phyloP scores from a whole-genome alignment of 23 tunicate species.

The Ascidia mentula region DNA sequence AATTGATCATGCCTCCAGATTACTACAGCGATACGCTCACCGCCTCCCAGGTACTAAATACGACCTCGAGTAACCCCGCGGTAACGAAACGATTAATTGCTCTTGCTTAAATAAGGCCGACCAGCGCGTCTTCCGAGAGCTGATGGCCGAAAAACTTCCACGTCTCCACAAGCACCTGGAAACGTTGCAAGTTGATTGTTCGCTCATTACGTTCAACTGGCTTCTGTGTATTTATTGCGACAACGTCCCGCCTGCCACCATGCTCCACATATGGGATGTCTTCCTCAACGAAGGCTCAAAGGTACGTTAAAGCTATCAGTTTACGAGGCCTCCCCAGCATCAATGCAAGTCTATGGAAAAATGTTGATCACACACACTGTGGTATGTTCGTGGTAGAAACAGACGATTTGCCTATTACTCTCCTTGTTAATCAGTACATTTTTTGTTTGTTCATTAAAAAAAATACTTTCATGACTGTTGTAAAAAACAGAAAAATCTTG shows the following conservation, averaged over 20 bases:
- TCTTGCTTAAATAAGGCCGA: conserved; percentile 47
- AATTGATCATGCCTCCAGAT: conserved; percentile 77
- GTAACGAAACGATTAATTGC: neutral
- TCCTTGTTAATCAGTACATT: too few relatives aligned
- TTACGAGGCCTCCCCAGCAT: too few relatives aligned
- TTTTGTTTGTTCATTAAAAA: too few relatives aligned
- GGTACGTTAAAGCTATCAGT: too few relatives aligned
- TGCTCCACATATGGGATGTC: conserved; percentile 90
- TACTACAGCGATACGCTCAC: conserved; percentile 82
- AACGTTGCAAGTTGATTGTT: conserved; percentile 51
- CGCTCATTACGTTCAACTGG: conserved; percentile 96
- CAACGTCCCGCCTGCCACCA: conserved; percentile 83
- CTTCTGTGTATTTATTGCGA: conserved; percentile 87
- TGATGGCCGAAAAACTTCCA: conserved; percentile 88
- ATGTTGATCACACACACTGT: too few relatives aligned
- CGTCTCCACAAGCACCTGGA: conserved; percentile 66
- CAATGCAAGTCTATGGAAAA: too few relatives aligned
- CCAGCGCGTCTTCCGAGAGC: conserved; percentile 88
- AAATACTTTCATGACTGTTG: too few relatives aligned
- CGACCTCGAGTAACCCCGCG: too few relatives aligned
- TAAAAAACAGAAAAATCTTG: too few relatives aligned
- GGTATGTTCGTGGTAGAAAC: too few relatives aligned
- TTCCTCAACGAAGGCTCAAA: conserved; percentile 82
- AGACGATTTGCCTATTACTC: too few relatives aligned
- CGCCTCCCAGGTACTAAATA: conserved; percentile 94